These are phyloP conservation scores for Aegypius monachus DNA, from an alignment of 2,113 vertebrate species.

Conservation along the genomic window DNA sequence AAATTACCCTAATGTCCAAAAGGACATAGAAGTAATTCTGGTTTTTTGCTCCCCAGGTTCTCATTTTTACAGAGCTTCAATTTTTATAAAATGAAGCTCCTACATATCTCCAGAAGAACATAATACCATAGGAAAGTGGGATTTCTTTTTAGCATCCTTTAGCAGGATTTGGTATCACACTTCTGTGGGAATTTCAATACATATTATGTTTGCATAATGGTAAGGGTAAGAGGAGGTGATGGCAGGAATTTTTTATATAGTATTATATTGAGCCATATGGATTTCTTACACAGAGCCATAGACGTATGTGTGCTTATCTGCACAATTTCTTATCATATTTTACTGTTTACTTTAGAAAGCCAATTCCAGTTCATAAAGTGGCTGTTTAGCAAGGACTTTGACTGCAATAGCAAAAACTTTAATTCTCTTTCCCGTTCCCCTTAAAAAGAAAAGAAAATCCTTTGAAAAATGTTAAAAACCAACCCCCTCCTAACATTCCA, in stretches of 20 bases:
- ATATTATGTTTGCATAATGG: background rate
- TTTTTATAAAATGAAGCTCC: background rate
- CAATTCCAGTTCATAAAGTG: background rate
- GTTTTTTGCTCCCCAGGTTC: background rate
- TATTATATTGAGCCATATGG: background rate
- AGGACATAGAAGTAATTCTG: background rate
- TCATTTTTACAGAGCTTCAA: background rate
- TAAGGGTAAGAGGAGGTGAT: background rate
- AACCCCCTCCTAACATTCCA: background rate
- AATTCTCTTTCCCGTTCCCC: background rate
- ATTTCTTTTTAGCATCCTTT: conserved; percentile 5
- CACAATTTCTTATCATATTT: background rate
- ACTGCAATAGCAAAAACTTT: background rate
- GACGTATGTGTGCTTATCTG: background rate
- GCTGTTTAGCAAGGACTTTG: background rate
- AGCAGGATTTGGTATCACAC: background rate
- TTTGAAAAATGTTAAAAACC: background rate
- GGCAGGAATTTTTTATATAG: background rate
- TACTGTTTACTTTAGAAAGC: background rate
- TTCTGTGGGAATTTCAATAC: background rate
- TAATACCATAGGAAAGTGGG: background rate
- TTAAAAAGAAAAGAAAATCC: background rate
- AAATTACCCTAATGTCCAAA: background rate
- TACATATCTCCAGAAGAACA: background rate
- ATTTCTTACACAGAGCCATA: background rate